Evolutionary conservation across 2,888 invertebrate species (phyloP), one percentile per base, ranked within the genome.

Genomic region (Scelioninae gen. 2): DNA sequence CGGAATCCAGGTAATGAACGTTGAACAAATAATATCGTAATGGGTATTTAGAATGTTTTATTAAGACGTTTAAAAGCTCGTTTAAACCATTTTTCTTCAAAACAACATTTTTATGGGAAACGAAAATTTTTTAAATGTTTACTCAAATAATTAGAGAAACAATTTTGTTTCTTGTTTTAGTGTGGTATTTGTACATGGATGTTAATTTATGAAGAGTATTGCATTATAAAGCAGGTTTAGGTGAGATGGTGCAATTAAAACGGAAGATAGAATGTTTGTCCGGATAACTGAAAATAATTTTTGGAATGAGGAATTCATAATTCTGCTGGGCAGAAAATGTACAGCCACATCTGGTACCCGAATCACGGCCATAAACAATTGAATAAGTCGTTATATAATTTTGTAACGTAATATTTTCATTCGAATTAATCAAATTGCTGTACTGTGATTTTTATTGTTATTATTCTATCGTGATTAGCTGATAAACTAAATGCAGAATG

Each of bases 151-250:
- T 57, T 43, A 31, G 43, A 43, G 9, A 7, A 31, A 9, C 31
- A n/a, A n/a, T n/a, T n/a, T n/a, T n/a, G 31, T 31, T 9, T 31
- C 9, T 9, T 2, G 2, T 31, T 31, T 31, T 31, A 7, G 2
- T 6, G 3, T 9, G 31, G 9, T 6, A 9, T 37, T 53, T 55
- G 22, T 41, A 22, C 33, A 5, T 2, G 41, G 13, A 37, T 41
- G 28, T 55, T 15, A 9, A 18, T 55, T 55, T 55, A 55, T 41
- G 48, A 31, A 28, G 31, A 31, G 13, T 48, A 48, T 48, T 31
- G 31, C 9, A 31, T 1, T 31, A 6, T 6, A n/a, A n/a, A n/a
- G n/a, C n/a, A n/a, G n/a, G n/a, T n/a, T n/a, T n/a, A n/a, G n/a
- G n/a, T n/a, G n/a, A n/a, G n/a, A n/a, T n/a, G n/a, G n/a, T n/a